phyloP scores from a whole-genome alignment of 2,888 invertebrate genomes.

The Nemoura dubitans region DNA sequence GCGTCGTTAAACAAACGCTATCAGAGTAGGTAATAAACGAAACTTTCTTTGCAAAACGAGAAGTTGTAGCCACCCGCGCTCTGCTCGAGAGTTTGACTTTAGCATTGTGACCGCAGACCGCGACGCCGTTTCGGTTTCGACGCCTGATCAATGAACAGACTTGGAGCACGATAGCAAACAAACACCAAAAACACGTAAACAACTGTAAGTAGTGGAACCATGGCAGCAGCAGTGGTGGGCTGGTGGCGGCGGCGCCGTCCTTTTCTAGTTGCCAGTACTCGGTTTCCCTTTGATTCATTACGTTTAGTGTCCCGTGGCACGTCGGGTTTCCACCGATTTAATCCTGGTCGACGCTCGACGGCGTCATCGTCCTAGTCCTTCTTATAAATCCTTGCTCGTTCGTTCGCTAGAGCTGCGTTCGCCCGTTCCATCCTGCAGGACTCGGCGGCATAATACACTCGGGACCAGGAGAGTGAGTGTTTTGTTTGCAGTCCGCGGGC shows the following conservation, averaged over 20 bases:
- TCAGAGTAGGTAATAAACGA: too few relatives aligned
- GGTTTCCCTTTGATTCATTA: neutral
- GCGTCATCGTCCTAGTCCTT: neutral
- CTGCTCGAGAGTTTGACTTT: neutral
- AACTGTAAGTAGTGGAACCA: neutral
- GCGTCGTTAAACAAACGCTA: too few relatives aligned
- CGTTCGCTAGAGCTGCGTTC: neutral
- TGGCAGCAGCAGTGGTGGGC: neutral
- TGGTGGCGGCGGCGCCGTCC: neutral
- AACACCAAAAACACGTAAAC: constrained; percentile 7
- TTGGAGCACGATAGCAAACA: neutral
- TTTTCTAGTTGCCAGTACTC: neutral
- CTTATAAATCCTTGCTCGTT: constrained; percentile 7
- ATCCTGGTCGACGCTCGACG: neutral
- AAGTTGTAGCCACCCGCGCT: too few relatives aligned
- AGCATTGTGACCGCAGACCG: neutral
- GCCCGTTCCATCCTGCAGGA: neutral
- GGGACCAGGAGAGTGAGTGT: neutral
- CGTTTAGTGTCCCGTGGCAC: neutral
- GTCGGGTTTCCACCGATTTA: neutral
- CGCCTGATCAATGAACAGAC: constrained; percentile 1
- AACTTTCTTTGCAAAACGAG: too few relatives aligned
- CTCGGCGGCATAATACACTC: neutral
- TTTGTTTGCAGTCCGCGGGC: neutral
- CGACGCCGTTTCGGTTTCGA: neutral